Evolutionary conservation across 2,113 vertebrate genomes (phyloP), one percentile per base, ranked within the genome.

Genomic region (Tachycineta bicolor): DNA sequence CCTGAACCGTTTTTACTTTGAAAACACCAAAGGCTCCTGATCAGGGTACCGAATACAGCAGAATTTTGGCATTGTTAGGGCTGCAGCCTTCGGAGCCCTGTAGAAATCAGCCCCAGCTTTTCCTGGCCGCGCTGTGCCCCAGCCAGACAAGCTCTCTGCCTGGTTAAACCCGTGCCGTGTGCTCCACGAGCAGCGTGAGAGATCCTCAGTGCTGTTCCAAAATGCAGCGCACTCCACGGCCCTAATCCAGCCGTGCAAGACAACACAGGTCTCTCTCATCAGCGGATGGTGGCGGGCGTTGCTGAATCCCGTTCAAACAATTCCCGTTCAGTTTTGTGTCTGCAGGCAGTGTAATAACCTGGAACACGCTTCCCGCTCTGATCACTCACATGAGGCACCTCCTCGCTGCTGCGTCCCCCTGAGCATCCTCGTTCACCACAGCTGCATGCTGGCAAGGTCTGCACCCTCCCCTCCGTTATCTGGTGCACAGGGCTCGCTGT

Each of bases 241-340:
- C 98, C 97, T 95, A 90, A 97, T 98, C 97, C 98, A 97, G 89
- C 97, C 97, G 96, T 98, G 97, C 98, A 98, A 99, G 98, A 98
- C 96, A 96, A 97, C 97, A 98, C 98, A 99, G 97, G 98, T 92
- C 87, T 89, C 74, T 86, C 81, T 98, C 98, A 97, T 98, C 98
- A 97, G 93, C 95, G 97, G 98, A 20, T 97, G 96, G 97, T 98
- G 98, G 98, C 98, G 91, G 92, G 90, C 94, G 98, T 97, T 92
- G 97, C 97, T 98, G 98, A 98, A 98, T 98, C 97, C 90, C 98
- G 98, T 98, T 95, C 98, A 98, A 98, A 98, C 97, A 98, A 98
- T 98, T 98, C 94, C 97, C 95, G 95, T 96, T 97, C 97, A 96
- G 98, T 98, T 97, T 97, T 93, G 73, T 95, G 97, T 95, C 97